Evolutionary conservation across 2,888 invertebrate genomes (phyloP), one percentile per base, ranked within the genome.

Genomic region (Rotaria socialis): DNA sequence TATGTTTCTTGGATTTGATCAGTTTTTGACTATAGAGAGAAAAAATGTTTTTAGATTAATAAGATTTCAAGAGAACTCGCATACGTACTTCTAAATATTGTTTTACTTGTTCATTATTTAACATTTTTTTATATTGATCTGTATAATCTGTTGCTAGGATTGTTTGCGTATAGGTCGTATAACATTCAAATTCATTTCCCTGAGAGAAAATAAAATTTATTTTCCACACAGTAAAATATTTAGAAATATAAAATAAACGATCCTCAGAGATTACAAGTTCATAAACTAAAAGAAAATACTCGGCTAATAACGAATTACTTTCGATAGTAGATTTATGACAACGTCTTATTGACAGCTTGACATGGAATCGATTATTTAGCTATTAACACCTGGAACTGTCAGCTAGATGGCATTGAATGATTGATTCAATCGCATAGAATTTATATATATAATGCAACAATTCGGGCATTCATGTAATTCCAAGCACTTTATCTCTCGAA

Each of bases 101-200:
- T 41, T 75, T 75, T 16, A 75, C 75, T 35, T 75, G 41, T 43
- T 75, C 41, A 43, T 75, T 10, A 75, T 75, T 24, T 24, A 75
- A 43, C 22, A 75, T 10, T 43, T 43, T 75, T 75, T 75, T 75
- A 3, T 43, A 43, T 43, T 75, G 43, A 7, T 75, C 75, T 10
- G 8, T 41, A 75, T 75, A 35, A 75, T 75, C 43, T 75, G 75
- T 43, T 41, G 75, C 4, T 41, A 75, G 24, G 3, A 75, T 43
- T 22, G 43, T 75, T 41, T 75, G 75, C 14, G 75, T 75, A 75
- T 75, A 75, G 41, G 43, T 75, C 8, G 75, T 43, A 75, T 75
- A 75, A 75, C 75, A 75, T 75, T 75, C 75, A 75, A 43, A 75
- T 41, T 75, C 75, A 24, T 75, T 75, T 7, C 75, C 75, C 75